Base-by-base conservation (phyloP, 2,888 invertebrate species). In the Apocheima hispidaria region DNA sequence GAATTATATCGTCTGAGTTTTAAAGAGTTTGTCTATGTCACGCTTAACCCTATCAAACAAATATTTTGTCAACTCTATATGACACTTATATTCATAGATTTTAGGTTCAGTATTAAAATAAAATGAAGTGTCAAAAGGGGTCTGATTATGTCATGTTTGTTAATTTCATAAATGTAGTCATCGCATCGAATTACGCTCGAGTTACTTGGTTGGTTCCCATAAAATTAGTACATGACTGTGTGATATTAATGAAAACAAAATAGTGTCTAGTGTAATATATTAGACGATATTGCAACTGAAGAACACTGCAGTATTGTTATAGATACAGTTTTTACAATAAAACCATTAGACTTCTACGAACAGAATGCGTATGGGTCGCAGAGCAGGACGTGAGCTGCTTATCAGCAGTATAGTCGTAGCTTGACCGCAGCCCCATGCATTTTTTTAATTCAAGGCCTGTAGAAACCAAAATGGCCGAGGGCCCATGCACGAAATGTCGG, bases 81-180 rank as follows among this genome's bases (percentile, higher is more conserved):
- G 55, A 51, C 48, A 60, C 69, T 71, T 80, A 73, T 66, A 14
- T 12, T 7, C 18, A 18, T 14, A 4, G 56, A 0, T 7, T 63
- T 74, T 81, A 63, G 63, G 71, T 64, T 43, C 46, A 60, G 52
- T 59, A 57, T 74, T 48, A 54, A 20, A 28, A 44, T 38, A 10
- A 35, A n/a, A 14, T 5, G 50, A 50, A 63, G n/a, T 6, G 44
- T 54, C 20, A 23, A 38, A 74, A 73, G 66, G 74, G 78, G 76
- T 72, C 73, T 77, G 75, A 78, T 83, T 79, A 74, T 84, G 84
- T 82, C 81, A 79, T 84, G 81, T 84, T 83, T 81, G 82, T 85
- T 84, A 84, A 86, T 87, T 84, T 83, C 54, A 57, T 66, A 79
- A 79, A 86, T 82, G 72, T 72, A 83, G 77, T 74, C 71, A 77